Conservation (phyloP, 2,113 vertebrate species). For the Trochalopteron elliotii region DNA sequence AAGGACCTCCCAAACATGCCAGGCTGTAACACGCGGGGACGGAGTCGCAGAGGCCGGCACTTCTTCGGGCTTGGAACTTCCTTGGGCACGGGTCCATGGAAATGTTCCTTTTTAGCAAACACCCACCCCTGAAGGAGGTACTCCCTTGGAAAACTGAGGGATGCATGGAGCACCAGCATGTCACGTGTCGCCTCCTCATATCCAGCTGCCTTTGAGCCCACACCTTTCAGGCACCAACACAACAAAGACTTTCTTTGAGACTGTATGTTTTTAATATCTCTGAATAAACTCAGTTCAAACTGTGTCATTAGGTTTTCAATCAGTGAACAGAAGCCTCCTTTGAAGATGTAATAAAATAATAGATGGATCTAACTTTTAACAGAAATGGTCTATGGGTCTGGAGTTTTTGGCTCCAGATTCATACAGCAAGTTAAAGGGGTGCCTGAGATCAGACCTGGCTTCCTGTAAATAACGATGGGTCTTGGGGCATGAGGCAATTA, state of each 20-base stretch:
- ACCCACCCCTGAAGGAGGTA: background rate
- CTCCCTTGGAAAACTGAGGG: background rate
- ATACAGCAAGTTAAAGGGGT: background rate
- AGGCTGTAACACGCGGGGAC: accelerated
- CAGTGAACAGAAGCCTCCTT: background rate
- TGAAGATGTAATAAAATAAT: background rate
- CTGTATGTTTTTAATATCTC: background rate
- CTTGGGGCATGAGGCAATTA: accelerated
- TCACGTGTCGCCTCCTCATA: background rate
- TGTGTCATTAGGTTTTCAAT: background rate
- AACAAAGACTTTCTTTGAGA: background rate
- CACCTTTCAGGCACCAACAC: background rate
- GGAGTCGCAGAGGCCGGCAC: accelerated
- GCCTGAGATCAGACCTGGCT: background rate
- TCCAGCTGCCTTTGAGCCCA: accelerated
- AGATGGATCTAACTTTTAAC: accelerated
- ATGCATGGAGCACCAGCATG: accelerated
- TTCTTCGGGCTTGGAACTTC: accelerated
- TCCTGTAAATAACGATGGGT: background rate
- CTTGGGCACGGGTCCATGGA: accelerated
- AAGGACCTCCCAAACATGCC: background rate
- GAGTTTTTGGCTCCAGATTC: background rate
- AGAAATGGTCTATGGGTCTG: background rate
- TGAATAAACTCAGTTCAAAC: background rate
- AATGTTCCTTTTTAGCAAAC: accelerated